These are phyloP conservation scores for Heliangelus exortis DNA, from an alignment of 2,797 vertebrate species.

Conservation along the genomic window DNA sequence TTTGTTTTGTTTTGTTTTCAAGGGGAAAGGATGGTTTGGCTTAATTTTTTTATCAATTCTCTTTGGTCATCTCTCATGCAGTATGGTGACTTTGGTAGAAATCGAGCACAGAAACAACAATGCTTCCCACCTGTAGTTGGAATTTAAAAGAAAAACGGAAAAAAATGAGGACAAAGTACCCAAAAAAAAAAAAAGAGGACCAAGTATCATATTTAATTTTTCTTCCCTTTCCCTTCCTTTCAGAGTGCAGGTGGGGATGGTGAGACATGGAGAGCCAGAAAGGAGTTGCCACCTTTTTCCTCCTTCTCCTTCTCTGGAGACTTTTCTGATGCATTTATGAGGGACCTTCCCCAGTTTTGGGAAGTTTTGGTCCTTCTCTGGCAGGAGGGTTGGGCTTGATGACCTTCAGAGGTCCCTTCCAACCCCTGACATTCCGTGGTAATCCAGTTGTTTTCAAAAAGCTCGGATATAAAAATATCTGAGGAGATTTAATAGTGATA, in stretches of 20 bases:
- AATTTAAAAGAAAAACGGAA: background rate
- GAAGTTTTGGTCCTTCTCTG: too few relatives aligned
- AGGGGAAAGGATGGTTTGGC: background rate
- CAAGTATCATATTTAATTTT: background rate
- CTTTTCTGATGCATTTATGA: too few relatives aligned
- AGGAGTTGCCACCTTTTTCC: background rate
- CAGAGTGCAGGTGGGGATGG: fast-evolving
- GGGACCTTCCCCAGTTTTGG: too few relatives aligned
- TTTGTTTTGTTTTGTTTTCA: background rate
- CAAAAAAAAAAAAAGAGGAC: background rate
- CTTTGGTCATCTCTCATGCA: background rate
- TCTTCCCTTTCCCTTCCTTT: background rate
- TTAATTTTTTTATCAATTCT: background rate
- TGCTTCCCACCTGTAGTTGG: background rate
- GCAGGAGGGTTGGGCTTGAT: too few relatives aligned
- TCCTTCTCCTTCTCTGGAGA: background rate
- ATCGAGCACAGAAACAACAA: background rate
- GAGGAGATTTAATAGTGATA: background rate
- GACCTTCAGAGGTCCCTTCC: too few relatives aligned
- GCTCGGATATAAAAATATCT: background rate
- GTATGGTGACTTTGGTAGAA: background rate
- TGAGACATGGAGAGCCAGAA: background rate
- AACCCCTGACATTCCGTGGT: too few relatives aligned
- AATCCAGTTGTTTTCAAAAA: background rate
- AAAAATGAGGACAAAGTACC: background rate